Conservation (phyloP, 2,797 vertebrate genomes). For the Sebastes hopkinsi region DNA sequence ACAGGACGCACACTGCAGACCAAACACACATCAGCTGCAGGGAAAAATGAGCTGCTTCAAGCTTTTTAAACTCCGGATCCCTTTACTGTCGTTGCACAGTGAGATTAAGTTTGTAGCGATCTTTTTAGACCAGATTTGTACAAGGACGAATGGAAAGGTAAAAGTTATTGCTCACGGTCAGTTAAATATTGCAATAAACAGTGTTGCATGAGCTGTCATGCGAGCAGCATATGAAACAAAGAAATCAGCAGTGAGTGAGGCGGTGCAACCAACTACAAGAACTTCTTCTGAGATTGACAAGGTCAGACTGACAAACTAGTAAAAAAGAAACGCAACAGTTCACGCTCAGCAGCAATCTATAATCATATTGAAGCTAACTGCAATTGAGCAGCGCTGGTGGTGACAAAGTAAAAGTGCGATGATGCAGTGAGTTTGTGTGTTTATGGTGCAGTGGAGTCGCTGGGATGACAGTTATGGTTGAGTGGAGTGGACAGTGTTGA, state of each 20-base stretch:
- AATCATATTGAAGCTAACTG: not conserved
- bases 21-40: not conserved
- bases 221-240: not conserved
- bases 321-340: not conserved
- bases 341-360: not conserved
- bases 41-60: not conserved
- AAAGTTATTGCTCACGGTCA: not conserved
- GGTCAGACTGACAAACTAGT: not conserved
- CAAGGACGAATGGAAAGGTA: not conserved
- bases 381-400: not conserved
- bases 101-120: not conserved
- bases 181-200: not conserved
- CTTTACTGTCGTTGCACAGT: not conserved
- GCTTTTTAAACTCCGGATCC: not conserved
- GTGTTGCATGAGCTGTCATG: not conserved
- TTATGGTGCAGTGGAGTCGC: not conserved
- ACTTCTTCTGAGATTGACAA: not conserved
- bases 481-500: constrained; percentile 13
- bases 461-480: not conserved
- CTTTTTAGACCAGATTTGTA: not conserved
- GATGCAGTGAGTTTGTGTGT: not conserved
- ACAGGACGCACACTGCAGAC: not conserved
- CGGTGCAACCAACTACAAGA: not conserved
- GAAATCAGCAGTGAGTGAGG: not conserved
- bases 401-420: not conserved